A percentile compares a stretch with the other conserved stretches of the same genome.
These are phyloP conservation scores for Synanthedon tipuliformis DNA, from an alignment of 2,888 invertebrate genomes.

Conservation along the genomic window DNA sequence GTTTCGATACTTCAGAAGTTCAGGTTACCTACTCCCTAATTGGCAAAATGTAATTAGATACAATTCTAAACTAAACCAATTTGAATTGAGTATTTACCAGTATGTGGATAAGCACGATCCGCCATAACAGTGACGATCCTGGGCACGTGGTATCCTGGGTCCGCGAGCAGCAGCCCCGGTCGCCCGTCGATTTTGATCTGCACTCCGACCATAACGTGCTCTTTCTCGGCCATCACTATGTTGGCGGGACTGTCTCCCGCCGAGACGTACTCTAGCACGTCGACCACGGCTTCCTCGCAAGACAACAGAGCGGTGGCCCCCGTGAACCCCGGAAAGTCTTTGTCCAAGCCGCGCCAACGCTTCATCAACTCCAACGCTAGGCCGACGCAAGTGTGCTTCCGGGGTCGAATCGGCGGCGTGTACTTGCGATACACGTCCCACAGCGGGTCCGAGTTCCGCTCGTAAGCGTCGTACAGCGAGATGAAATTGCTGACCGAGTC, in stretches of 20 bases:
- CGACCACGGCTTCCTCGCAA: conserved; percentile 85
- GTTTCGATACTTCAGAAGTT: too few species aligned
- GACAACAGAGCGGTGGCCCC: conserved; percentile 76
- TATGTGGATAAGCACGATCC: conserved; percentile 87
- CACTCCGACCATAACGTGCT: conserved; percentile 86
- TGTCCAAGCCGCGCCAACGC: conserved; percentile 71
- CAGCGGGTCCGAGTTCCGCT: conserved; percentile 69
- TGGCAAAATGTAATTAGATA: not conserved
- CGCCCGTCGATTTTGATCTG: conserved; percentile 80
- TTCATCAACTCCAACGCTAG: conserved; percentile 82
- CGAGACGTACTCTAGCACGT: conserved; percentile 68
- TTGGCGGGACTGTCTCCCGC: conserved; percentile 67
- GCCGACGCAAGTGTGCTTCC: conserved; percentile 90
- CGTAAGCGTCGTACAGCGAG: conserved; percentile 73
- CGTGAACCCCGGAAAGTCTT: conserved; percentile 74
- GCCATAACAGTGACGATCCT: conserved; percentile 88
- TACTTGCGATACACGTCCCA: conserved; percentile 82
- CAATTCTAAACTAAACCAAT: not conserved
- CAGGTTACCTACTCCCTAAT: too few species aligned
- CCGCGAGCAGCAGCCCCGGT: conserved; percentile 82
- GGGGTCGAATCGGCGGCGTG: conserved; percentile 79
- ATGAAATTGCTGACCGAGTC: conserved; percentile 90
- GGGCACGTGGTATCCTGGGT: conserved; percentile 92
- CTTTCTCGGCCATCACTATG: conserved; percentile 81
- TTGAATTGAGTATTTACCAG: conserved; percentile 62